Base-by-base conservation (phyloP, 2,797 vertebrate species). In the Molossus molossus region DNA sequence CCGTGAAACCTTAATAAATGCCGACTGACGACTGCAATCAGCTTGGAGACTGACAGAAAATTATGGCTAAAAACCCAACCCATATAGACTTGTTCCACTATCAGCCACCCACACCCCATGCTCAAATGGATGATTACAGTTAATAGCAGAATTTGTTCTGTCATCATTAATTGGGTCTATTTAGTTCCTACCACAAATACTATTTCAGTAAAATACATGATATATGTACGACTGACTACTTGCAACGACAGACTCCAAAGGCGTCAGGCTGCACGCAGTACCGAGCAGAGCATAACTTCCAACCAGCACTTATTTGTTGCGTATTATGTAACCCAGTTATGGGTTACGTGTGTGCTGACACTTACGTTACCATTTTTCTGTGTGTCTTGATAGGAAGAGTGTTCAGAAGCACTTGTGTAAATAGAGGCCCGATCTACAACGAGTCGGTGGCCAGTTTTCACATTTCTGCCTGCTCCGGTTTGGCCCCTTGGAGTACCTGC, bases 41-140 rank as follows among this genome's bases (percentile, higher is more conserved):
- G 18, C n/a, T 87, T 80, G 57, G 62, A 95, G 64, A 45, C n/a
- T 69, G 83, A 93, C 40, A 70, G 40, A 87, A 84, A 80, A 33
- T 15, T 40, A 18, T 57, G 58, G 64, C 11, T 76, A 45, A 81
- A 91, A 69, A 23, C 33, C 27, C 55, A 85, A 14, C 8, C 18
- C 48, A 29, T n/a, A 10, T 8, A 53, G 7, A 15, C 13, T 80
- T 50, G 62, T 67, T 53, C 37, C 29, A 40, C 1, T 14, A 40
- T 73, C 65, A 93, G 15, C 21, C 53, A 84, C 23, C 29, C 7
- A 27, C 13, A 62, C 20, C 29, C 29, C 12, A 6, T 37, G 27
- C 27, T 75, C 12, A 69, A 67, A 73, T 25, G 27, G 58, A 27
- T 27, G 8, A 60, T 50, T 76, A 6, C 9, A 27, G 40, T 73